A percentile compares a stretch with the other conserved stretches of the same genome.
phyloP scores from a whole-genome alignment of 2,113 vertebrate genomes.

The Scomber colias region DNA sequence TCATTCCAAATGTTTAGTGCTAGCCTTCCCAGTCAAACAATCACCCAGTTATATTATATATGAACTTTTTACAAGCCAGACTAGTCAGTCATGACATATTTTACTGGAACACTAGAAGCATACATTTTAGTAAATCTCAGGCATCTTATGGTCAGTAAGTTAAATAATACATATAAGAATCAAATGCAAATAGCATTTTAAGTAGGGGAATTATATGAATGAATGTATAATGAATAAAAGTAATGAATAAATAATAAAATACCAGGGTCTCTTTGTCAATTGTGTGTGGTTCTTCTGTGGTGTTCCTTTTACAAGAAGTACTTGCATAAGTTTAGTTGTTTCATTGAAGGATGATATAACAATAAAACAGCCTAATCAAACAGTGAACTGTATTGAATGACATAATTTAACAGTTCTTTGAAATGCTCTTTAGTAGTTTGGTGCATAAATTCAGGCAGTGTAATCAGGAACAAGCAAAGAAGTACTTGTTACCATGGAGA shows the following conservation, averaged over 20 bases:
- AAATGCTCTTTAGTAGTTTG: constrained; percentile 30
- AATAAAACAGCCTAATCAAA: constrained; percentile 16
- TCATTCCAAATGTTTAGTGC: background rate
- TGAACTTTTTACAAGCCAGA: background rate
- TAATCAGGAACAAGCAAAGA: constrained; percentile 45
- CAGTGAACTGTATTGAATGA: background rate
- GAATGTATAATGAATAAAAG: too few species aligned
- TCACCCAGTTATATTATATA: background rate
- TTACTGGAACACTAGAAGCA: background rate
- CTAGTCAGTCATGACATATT: background rate
- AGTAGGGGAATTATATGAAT: too few species aligned
- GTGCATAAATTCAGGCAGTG: constrained; percentile 41
- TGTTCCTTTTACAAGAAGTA: background rate
- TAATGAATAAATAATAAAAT: too few species aligned
- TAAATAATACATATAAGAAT: background rate
- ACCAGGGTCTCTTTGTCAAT: too few species aligned
- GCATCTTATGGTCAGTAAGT: background rate
- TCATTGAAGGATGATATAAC: background rate
- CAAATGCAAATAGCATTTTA: too few species aligned
- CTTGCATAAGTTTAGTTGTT: constrained; percentile 1
- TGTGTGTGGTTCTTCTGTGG: background rate
- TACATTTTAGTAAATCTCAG: too few species aligned
- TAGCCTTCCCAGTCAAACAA: too few species aligned
- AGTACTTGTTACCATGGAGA: constrained; percentile 73
- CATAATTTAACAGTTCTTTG: constrained; percentile 11